Base-by-base conservation (phyloP, 2,797 vertebrate species). In the Schizothorax lantsangensis region DNA sequence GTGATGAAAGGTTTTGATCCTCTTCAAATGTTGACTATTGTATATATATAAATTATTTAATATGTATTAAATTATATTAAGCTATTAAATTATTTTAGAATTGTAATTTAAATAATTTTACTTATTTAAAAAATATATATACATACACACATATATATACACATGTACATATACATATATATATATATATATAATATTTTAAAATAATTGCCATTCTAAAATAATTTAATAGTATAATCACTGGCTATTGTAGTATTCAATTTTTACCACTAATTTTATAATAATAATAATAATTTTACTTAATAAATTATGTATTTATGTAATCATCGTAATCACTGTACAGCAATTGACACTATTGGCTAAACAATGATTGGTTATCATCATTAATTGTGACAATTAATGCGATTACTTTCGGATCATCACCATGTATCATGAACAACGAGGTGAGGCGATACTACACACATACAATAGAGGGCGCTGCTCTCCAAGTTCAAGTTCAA, bases 401-500 rank as follows among this genome's bases (percentile, higher is more conserved):
- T 78, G 43, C 10, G 47, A 68, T 68, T 54, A 69, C 23, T 43
- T 19, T 40, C n/a, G 73, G 62, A 54, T 78, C 74, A 69, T 43
- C 47, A 38, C 26, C 11, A 10, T 52, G 33, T 23, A 15, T 59
- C 40, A 38, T 68, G 12, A 68, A 78, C 59, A 84, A 77, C 79
- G 33, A 64, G 54, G 1, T 11, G 43, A 64, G 40, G 1, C 54
- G 21, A 21, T 81, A 15, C 21, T 8, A 4, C 33, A 26, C 14
- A 1, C 6, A 19, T 3, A 59, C 85, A 12, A 80, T 14, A 82
- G 85, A 89, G 89, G 92, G 89, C 90, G 90, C 88, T 86, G 64
- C 66, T 83, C 45, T 77, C 74, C 84, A 90, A 89, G 89, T 86
- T 90, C 85, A 90, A 89, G 88, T 90, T 88, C 79, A 90, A 88